Evolutionary conservation across 2,888 invertebrate species (phyloP), one percentile per base, ranked within the genome.

Genomic region (Cosmia trapezina): DNA sequence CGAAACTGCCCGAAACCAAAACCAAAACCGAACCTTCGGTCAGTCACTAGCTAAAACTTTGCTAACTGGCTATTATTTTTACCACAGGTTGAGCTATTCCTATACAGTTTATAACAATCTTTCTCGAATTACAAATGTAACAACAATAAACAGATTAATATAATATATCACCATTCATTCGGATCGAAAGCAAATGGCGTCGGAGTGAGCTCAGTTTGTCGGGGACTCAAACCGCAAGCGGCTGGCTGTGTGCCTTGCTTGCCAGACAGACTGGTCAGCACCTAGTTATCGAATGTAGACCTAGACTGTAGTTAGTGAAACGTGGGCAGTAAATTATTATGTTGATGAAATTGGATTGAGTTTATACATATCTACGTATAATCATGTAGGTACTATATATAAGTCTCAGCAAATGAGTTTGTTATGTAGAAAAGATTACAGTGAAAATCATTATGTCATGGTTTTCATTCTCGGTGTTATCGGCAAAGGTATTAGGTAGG

Each of bases 161-260:
- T 22, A 57, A 14, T 57, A 54, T 43, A 63, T 57, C 22, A 61
- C 28, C 9, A 53, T 51, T 37, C 37, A 67, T 62, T 83, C 43
- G 45, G 33, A 64, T 63, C 41, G 60, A 81, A 62, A 59, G 66
- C 64, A 73, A 82, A 82, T 62, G 72, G 63, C 37, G 56, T 64
- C 45, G 68, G 47, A 49, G 22, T 43, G 63, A 60, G 69, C 37
- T 73, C 61, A 69, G 73, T 78, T 80, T 75, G 78, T 72, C 67
- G 70, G 67, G 62, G 69, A 61, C 57, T 54, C 41, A 70, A 81
- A 84, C 86, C 87, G 71, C 86, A 87, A 66, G 59, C 59, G 66
- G 28, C 68, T 76, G 78, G 74, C 77, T 73, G 68, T 73, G 74
- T 72, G 75, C 73, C 56, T 70, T 59, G 56, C 56, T 70, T 59